Base-by-base conservation (phyloP, 2,888 invertebrate genomes). In the Spisula solida region DNA sequence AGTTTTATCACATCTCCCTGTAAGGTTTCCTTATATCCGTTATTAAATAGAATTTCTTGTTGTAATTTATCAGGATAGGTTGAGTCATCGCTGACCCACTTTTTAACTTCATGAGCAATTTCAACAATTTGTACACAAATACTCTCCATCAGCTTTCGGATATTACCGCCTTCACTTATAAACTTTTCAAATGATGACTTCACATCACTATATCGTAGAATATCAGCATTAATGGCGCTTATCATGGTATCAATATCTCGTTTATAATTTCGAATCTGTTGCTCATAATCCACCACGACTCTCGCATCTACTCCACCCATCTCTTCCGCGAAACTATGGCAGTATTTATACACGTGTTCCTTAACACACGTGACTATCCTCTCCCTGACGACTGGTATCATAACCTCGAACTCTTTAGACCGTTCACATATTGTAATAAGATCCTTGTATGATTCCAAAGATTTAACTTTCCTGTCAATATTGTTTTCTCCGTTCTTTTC, bases 241-340 rank as follows among this genome's bases (percentile, higher is more conserved):
- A 94, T 90, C 80, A 93, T 94, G 0, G 70, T 83, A 79, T 95
- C 94, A n/a, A 94, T 93, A 29, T 93, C 93, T 51, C 85, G 88
- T 75, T 93, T 93, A 85, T 92, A 92, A 12, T 87, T 87, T 60
- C 92, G 85, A 12, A 94, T 93, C 14, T 89, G 88, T 55, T 93
- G 91, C 80, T 94, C 94, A 80, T 94, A 95, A 56, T 94, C 94
- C 10, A 88, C 70, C 14, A 95, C 93, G 0, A 94, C 90, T 80
- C 91, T 90, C 25, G 94, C 93, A 81, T 94, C 93, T 12, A 93
- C 81, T 25, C 93, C 93, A n/a, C 93, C 92, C 16, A 93, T 91
- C 87, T 94, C 94, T 82, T 94, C 94, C 20, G 93, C 90, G 84
- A 95, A 94, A 92, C 95, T 95, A 31, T 86, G 92, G 56, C 95